A percentile compares a stretch with the other conserved stretches of the same genome.
phyloP scores from a whole-genome alignment of 2,797 vertebrate species.

The Pygocentrus nattereri region DNA sequence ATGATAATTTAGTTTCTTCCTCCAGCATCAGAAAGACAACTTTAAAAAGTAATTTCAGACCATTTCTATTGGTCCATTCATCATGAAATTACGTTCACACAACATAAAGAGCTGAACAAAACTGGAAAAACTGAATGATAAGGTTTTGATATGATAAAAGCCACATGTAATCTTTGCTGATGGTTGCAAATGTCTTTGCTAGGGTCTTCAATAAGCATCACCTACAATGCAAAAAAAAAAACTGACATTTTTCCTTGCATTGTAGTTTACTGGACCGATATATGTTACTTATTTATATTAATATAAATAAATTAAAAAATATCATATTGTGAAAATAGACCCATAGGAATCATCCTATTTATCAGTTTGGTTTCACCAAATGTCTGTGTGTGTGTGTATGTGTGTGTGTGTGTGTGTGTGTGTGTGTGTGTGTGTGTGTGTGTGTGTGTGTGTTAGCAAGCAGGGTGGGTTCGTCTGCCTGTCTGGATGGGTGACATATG shows the following conservation, averaged over 20 bases:
- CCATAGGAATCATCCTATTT: slow-evolving; percentile 80
- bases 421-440: slow-evolving; percentile 28
- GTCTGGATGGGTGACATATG: slow-evolving; percentile 81
- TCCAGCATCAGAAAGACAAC: neutral
- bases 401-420: slow-evolving; percentile 21
- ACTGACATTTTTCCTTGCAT: no score
- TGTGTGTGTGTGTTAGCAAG: slow-evolving; percentile 5
- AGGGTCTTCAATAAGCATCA: no score
- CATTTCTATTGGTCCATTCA: neutral
- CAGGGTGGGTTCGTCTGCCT: neutral
- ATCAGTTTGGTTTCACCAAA: slow-evolving; percentile 72
- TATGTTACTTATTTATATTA: neutral
- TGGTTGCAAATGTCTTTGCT: no score
- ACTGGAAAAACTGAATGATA: no score
- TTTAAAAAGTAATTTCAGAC: neutral
- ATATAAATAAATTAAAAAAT: neutral
- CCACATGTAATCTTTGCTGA: no score
- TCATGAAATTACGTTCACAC: neutral
- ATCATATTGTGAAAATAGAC: slow-evolving; percentile 45
- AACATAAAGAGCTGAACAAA: neutral
- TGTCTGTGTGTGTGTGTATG: no score
- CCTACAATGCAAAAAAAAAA: no score
- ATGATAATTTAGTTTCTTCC: no score
- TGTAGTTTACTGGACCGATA: no score
- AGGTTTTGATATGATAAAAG: no score